These are phyloP conservation scores for Conus ventricosus DNA, from an alignment of 1,140 invertebrate species.

Conservation along the genomic window DNA sequence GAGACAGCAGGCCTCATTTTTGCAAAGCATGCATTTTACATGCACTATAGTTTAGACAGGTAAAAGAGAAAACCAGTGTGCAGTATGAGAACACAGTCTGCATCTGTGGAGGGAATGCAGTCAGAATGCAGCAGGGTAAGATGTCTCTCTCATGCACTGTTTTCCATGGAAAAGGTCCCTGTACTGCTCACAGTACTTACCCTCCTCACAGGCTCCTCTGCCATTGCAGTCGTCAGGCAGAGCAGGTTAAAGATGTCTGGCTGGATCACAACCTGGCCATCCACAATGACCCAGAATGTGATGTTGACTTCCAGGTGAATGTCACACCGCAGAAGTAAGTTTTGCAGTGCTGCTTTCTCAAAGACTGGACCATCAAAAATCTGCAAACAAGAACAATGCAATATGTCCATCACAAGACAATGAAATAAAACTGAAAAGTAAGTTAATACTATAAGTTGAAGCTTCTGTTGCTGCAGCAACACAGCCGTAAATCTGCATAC, in stretches of 20 bases:
- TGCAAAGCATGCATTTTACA: no score
- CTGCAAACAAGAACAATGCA: slow-evolving; percentile 32
- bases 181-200: slow-evolving; percentile 24
- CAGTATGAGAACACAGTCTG: no score
- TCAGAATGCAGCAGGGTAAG: no score
- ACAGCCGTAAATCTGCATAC: neutral
- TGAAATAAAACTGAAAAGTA: no score
- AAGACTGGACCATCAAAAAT: slow-evolving; percentile 53
- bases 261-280: slow-evolving; percentile 41
- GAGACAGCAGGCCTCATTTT: no score
- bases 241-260: slow-evolving; percentile 40
- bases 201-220: slow-evolving; percentile 53
- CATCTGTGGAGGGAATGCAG: no score
- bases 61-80: no score
- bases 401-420: neutral
- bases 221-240: slow-evolving; percentile 56
- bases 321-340: slow-evolving; percentile 54
- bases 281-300: slow-evolving; percentile 45
- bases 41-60: no score
- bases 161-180: no score
- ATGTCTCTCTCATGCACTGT: no score
- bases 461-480: neutral
- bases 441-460: no score
- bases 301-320: slow-evolving; percentile 52
- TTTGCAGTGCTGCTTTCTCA: slow-evolving; percentile 47